Base-by-base conservation (phyloP, 2,113 vertebrate species). In the Nymphicus hollandicus region DNA sequence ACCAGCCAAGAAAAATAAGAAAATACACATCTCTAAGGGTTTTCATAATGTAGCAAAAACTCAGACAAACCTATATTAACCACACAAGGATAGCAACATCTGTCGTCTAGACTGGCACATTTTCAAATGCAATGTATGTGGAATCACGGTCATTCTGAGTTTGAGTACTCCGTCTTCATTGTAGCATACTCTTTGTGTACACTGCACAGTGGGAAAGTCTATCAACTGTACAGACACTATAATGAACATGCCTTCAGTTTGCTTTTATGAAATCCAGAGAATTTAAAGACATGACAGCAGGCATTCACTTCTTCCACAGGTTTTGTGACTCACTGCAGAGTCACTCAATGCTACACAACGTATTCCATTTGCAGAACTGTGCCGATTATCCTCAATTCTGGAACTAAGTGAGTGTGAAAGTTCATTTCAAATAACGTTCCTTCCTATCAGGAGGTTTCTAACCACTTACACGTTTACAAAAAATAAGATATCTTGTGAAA, bases 1-100 rank as follows among this genome's bases (percentile, higher is more conserved):
- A 58, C 13, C 23, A 66, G 78, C 81, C 93, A 95, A 95, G 81
- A 88, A 94, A 96, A 96, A 95, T 33, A 91, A 71, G 55, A 68
- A 93, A 93, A 87, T 71, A 85, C 91, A 52, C 4, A 1, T 58
- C 49, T 37, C 58, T 37, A 31, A 71, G 61, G 39, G 56, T 89
- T 89, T 93, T 87, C 52, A 74, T 63, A 76, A 64, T 60, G 35
- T 80, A 91, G 74, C 49, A 55, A 89, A 95, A 85, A 33, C 70
- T 91, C 47, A 72, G 90, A 76, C 56, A 72, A 91, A 82, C 66
- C 47, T 52, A 0, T n/a, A 79, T 56, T 88, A 96, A 94, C 74
- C 88, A 77, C 88, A 93, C 39, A 89, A 91, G 66, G 81, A 89
- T 5, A 95, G 61, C 64, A 95, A 92, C 35, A 82, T 89, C 65